Conservation (phyloP, 1,140 invertebrate species). For the Camponotus vicinus region DNA sequence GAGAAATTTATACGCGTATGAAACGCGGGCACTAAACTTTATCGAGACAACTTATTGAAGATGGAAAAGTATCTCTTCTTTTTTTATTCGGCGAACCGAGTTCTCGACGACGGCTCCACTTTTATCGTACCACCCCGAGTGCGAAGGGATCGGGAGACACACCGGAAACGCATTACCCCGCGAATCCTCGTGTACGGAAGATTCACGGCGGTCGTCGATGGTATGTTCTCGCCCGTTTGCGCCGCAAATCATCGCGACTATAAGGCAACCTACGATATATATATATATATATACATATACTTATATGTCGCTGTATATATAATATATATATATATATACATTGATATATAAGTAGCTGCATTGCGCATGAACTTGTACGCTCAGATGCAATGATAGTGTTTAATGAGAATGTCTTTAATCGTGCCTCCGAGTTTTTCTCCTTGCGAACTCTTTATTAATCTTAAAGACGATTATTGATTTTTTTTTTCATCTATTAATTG, state of each 20-base stretch:
- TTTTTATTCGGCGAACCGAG: conserved; percentile 1
- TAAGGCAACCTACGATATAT: conserved; percentile 33
- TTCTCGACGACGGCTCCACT: conserved; percentile 41
- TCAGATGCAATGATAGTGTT: background rate
- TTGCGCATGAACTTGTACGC: conserved; percentile 29
- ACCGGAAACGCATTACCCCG: conserved; percentile 42
- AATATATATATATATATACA: background rate
- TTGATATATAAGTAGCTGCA: conserved; percentile 45
- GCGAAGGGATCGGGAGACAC: conserved; percentile 28
- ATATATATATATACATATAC: background rate
- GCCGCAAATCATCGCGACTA: conserved; percentile 29
- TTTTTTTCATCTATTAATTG: background rate
- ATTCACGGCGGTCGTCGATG: conserved; percentile 52
- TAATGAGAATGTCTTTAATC: background rate
- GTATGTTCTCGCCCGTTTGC: conserved; percentile 26
- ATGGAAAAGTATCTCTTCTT: background rate
- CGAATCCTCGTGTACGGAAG: conserved; percentile 45
- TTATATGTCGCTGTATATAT: conserved; percentile 8
- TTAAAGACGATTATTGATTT: background rate
- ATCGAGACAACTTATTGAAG: conserved; percentile 44
- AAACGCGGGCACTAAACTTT: conserved; percentile 42
- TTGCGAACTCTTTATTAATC: conserved; percentile 1
- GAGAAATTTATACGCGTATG: conserved; percentile 25
- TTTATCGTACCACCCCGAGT: conserved; percentile 27
- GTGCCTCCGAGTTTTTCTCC: too few species aligned